These are phyloP conservation scores for Coptodon bakossiorum DNA, from an alignment of 2,113 vertebrate species.

Conservation along the genomic window DNA sequence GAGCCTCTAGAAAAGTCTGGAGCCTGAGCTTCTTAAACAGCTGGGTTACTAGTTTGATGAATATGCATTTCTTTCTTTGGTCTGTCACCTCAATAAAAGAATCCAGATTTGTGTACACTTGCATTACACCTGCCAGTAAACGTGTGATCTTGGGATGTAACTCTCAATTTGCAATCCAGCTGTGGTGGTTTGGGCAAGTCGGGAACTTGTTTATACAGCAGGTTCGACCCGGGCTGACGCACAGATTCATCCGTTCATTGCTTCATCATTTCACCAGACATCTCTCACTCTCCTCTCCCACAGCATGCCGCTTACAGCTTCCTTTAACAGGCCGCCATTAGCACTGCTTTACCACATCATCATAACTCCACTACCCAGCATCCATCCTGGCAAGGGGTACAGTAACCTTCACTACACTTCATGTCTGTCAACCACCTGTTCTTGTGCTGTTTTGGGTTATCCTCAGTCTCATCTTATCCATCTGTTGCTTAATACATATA, in stretches of 20 bases:
- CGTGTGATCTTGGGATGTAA: not conserved
- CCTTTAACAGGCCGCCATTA: constrained; percentile 66
- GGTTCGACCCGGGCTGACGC: not conserved
- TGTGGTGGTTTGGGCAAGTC: not conserved
- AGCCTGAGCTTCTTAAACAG: not conserved
- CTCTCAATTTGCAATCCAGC: not conserved
- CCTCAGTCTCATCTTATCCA: not conserved
- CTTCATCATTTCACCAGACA: constrained; percentile 47
- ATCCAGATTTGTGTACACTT: not conserved
- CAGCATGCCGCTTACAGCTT: constrained; percentile 71
- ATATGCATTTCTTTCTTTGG: not conserved
- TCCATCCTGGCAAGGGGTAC: constrained; percentile 65
- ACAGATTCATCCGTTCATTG: constrained; percentile 15
- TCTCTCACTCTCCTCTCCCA: constrained; percentile 70
- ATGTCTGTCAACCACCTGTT: not conserved
- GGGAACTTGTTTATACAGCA: not conserved
- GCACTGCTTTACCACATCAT: constrained; percentile 64
- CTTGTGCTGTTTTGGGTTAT: not conserved
- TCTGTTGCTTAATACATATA: not conserved
- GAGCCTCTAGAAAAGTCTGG: not conserved
- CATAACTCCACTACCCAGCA: constrained; percentile 49
- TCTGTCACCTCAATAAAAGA: not conserved
- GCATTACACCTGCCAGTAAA: not conserved
- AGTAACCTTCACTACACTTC: constrained; percentile 60
- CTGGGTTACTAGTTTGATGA: not conserved